Evolutionary conservation across 2,888 invertebrate species (phyloP).

Genomic region (Atrina japonica): DNA sequence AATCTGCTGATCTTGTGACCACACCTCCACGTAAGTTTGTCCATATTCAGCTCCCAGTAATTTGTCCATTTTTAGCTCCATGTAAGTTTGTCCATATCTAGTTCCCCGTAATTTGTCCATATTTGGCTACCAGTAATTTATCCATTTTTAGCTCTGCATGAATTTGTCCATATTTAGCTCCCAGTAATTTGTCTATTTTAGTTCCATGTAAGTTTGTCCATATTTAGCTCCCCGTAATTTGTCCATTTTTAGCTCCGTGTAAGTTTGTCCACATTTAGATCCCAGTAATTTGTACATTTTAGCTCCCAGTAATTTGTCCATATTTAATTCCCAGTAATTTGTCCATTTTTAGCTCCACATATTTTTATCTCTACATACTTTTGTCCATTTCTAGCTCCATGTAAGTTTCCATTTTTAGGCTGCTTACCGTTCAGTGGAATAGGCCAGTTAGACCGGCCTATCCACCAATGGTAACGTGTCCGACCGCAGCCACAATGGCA

Average conservation of each 20-base stretch:
- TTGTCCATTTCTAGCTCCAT: background rate
- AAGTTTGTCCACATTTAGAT: slow-evolving; percentile 40
- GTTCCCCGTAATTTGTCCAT: too few relatives aligned
- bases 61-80: too few relatives aligned
- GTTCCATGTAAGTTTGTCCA: slow-evolving; percentile 65
- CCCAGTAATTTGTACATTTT: too few relatives aligned
- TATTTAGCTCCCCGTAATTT: too few relatives aligned
- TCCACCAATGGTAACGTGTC: too few relatives aligned
- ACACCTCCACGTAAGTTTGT: slow-evolving; percentile 66
- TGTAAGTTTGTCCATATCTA: slow-evolving; percentile 57
- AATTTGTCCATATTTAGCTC: too few relatives aligned
- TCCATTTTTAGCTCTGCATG: background rate
- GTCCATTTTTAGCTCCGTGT: slow-evolving; percentile 73
- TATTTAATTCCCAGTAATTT: too few relatives aligned
- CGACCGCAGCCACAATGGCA: too few relatives aligned
- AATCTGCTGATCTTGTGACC: slow-evolving; percentile 59
- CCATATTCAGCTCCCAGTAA: too few relatives aligned
- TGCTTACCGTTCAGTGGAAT: too few relatives aligned
- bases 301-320: slow-evolving; percentile 68
- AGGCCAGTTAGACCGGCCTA: too few relatives aligned
- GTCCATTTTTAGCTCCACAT: slow-evolving; percentile 73
- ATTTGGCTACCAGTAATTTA: slow-evolving; percentile 70
- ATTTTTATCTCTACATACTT: slow-evolving; percentile 66
- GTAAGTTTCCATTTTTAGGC: too few relatives aligned
- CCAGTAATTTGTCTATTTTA: slow-evolving; percentile 62